Conservation (phyloP, 2,797 vertebrate species). For the Dallia pectoralis region DNA sequence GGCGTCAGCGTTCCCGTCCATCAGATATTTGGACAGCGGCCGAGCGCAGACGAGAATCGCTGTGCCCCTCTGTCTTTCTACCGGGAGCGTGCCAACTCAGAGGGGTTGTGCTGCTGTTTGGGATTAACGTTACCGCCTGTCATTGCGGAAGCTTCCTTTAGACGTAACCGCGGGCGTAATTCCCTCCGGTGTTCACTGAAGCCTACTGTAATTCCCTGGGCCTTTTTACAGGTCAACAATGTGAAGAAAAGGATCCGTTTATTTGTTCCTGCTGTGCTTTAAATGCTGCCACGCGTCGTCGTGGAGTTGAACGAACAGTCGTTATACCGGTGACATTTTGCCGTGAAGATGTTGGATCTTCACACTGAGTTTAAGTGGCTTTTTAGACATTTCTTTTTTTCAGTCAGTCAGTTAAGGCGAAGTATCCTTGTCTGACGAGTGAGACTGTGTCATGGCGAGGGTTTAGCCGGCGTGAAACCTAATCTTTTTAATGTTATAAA, state of each 20-base stretch:
- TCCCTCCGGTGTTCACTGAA: conserved; percentile 2
- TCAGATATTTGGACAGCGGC: background rate
- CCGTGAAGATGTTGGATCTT: background rate
- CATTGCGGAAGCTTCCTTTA: background rate
- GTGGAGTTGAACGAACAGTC: background rate
- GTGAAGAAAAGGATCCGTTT: background rate
- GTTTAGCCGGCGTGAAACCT: no score
- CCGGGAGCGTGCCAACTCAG: background rate
- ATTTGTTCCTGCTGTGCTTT: conserved; percentile 1
- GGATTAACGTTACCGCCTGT: background rate
- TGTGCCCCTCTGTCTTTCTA: background rate
- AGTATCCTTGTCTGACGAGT: no score
- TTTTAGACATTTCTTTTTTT: no score
- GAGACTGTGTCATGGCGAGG: no score
- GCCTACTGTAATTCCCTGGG: background rate
- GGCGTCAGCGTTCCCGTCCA: background rate
- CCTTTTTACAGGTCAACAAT: background rate
- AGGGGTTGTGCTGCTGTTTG: conserved; percentile 10
- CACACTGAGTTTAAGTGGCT: no score
- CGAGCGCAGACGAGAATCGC: background rate
- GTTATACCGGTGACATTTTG: background rate
- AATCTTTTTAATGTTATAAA: no score
- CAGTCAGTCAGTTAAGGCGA: no score
- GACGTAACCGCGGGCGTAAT: background rate
- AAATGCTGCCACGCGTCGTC: background rate